Conservation (phyloP, 35 echinoderm and acorn worm genomes). For the Hemicentrotus pulcherrimus region DNA sequence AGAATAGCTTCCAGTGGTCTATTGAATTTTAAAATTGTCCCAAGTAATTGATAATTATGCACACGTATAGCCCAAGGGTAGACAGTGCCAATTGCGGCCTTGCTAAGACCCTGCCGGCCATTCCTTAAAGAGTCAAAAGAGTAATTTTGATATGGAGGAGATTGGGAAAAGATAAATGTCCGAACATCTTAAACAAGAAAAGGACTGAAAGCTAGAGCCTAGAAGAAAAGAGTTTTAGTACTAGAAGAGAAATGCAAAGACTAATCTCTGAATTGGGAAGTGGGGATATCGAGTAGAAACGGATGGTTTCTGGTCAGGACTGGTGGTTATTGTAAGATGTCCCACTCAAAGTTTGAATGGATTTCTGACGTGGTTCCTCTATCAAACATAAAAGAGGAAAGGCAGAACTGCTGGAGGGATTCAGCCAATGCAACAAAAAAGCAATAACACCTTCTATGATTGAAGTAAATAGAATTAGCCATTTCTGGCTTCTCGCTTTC, state of each 20-base stretch:
- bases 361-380: background rate
- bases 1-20: background rate
- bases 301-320: background rate
- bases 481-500: background rate
- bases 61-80: background rate
- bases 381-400: background rate
- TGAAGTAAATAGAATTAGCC: background rate
- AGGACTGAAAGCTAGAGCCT: background rate
- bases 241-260: background rate
- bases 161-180: background rate
- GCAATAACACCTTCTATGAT: background rate
- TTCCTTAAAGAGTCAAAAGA: background rate
- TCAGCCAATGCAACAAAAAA: background rate
- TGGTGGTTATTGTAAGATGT: background rate
- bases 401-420: background rate
- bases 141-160: background rate
- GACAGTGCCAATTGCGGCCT: background rate
- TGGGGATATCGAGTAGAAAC: background rate
- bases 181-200: background rate
- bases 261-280: background rate
- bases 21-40: background rate
- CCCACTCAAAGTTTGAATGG: background rate
- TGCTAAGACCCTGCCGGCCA: background rate
- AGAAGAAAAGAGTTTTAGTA: background rate
- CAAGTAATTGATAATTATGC: background rate